phyloP scores from a whole-genome alignment of 2,888 invertebrate genomes.

The Drosophila yooni region DNA sequence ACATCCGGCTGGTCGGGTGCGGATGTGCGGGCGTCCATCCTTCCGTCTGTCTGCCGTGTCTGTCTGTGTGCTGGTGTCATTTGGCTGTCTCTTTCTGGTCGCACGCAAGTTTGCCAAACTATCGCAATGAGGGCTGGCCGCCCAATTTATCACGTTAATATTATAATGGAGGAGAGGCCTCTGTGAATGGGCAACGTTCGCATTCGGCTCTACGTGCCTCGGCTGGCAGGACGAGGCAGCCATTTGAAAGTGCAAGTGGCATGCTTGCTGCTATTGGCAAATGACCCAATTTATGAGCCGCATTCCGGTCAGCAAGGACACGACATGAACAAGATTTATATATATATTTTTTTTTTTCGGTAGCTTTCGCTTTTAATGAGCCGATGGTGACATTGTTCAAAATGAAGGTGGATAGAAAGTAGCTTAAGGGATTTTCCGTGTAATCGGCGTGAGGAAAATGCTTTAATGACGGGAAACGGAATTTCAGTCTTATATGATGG shows the following conservation, averaged over 20 bases:
- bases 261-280: constrained; percentile 72
- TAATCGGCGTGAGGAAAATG: constrained; percentile 8
- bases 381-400: constrained; percentile 9
- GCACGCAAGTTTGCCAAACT: constrained; percentile 82
- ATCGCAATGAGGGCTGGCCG: constrained; percentile 61
- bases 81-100: constrained; percentile 70
- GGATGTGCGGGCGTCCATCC: constrained; percentile 67
- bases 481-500: neutral
- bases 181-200: constrained; percentile 8
- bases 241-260: constrained; percentile 80
- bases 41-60: constrained; percentile 31
- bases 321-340: constrained; percentile 46
- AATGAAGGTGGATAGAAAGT: constrained; percentile 18
- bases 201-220: constrained; percentile 50
- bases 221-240: constrained; percentile 50
- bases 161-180: constrained; percentile 55
- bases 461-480: neutral
- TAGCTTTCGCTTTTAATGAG: constrained; percentile 63
- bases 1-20: constrained; percentile 50
- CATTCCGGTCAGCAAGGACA: constrained; percentile 67
- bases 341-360: constrained; percentile 43
- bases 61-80: constrained; percentile 54
- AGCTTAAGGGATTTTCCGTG: constrained; percentile 16
- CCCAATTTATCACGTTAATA: constrained; percentile 81
- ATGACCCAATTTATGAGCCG: constrained; percentile 78